phyloP scores from a whole-genome alignment of 2,888 invertebrate genomes.

The Trichogramma evanescens region DNA sequence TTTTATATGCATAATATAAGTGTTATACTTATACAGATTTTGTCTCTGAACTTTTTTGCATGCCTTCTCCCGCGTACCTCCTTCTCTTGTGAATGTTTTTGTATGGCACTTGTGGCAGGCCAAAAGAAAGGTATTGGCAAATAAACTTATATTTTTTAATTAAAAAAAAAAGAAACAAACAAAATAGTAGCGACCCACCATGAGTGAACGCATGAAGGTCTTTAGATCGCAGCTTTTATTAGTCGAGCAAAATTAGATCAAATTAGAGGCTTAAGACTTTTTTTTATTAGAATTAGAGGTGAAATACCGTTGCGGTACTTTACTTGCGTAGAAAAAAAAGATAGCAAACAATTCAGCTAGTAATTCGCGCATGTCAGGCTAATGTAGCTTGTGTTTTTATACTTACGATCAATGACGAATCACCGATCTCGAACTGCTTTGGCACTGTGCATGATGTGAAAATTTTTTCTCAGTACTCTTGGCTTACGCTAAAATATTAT shows the following conservation, averaged over 20 bases:
- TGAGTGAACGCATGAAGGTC: constrained; percentile 7
- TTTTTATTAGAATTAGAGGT: neutral
- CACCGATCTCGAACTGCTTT: too few species aligned
- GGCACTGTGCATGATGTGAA: too few species aligned
- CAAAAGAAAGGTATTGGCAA: constrained; percentile 59
- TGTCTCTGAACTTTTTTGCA: constrained; percentile 53
- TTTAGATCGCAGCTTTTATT: neutral
- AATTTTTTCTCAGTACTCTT: too few species aligned
- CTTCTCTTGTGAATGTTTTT: constrained; percentile 66
- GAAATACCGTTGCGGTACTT: neutral
- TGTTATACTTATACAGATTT: constrained; percentile 40
- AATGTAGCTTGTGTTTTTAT: too few species aligned
- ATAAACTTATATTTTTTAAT: constrained; percentile 27
- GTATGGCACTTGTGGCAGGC: constrained; percentile 66
- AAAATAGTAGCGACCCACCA: constrained; percentile 11
- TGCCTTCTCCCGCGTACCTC: constrained; percentile 62
- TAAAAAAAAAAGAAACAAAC: neutral
- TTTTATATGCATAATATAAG: constrained; percentile 23
- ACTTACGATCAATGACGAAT: too few species aligned
- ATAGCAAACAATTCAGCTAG: too few species aligned
- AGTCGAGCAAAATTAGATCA: neutral
- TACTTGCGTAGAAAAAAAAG: neutral
- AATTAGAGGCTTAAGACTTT: neutral
- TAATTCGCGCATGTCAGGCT: too few species aligned
- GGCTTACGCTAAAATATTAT: too few species aligned